These are phyloP conservation scores for Catocala nupta DNA, from an alignment of 2,888 invertebrate species.

Conservation along the genomic window DNA sequence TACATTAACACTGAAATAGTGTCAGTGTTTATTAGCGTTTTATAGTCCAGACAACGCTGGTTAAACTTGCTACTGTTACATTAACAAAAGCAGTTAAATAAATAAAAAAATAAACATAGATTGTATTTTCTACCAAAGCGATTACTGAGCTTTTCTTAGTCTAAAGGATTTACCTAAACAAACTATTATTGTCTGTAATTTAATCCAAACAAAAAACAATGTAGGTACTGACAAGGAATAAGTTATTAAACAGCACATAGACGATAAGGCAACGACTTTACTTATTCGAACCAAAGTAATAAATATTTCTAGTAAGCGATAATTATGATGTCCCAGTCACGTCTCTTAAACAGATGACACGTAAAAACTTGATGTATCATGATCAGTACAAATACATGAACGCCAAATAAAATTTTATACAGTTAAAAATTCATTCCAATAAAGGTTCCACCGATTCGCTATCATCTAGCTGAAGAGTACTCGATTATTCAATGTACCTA, in stretches of 20 bases:
- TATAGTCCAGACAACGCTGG: constrained; percentile 35
- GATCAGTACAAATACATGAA: constrained; percentile 17
- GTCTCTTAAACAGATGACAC: neutral
- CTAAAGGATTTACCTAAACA: no score
- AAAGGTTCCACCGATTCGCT: constrained; percentile 38
- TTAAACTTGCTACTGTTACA: constrained; percentile 38
- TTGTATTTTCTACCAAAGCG: no score
- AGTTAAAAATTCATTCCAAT: constrained; percentile 32
- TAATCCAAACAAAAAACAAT: no score
- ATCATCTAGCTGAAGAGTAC: constrained; percentile 45
- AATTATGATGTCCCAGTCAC: neutral
- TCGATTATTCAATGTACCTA: constrained; percentile 75
- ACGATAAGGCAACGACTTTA: neutral
- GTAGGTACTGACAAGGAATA: neutral
- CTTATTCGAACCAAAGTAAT: neutral
- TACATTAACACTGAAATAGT: constrained; percentile 53
- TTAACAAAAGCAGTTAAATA: constrained; percentile 31
- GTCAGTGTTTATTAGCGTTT: constrained; percentile 53
- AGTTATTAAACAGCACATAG: neutral
- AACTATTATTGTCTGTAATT: constrained; percentile 12
- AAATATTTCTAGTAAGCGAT: neutral
- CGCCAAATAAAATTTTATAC: constrained; percentile 23
- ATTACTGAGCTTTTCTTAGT: no score
- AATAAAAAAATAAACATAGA: constrained; percentile 20
- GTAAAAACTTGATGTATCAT: constrained; percentile 22